phyloP scores from a whole-genome alignment of 92 coral and sea anemone genomes.

The Zoanthus solanderi region DNA sequence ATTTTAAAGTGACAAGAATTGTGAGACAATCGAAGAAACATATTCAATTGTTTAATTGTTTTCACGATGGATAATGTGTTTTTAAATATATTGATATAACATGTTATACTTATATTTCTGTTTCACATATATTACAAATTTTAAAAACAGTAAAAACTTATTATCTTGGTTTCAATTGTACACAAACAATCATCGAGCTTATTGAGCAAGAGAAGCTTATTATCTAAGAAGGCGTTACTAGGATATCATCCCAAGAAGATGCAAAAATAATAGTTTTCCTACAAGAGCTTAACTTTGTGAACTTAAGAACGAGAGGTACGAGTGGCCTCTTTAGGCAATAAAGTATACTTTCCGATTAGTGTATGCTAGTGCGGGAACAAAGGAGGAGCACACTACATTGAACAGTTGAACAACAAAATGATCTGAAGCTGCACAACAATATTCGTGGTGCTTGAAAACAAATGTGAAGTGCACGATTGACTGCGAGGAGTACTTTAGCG shows the following conservation, averaged over 20 bases:
- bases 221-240: neutral
- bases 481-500: constrained; percentile 48
- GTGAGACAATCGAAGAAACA: no score
- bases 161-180: no score
- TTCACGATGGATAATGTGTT: no score
- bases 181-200: neutral
- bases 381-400: constrained; percentile 54
- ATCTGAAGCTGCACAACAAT: constrained; percentile 34
- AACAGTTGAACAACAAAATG: constrained; percentile 43
- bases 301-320: constrained; percentile 59
- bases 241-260: neutral
- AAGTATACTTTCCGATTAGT: constrained; percentile 51
- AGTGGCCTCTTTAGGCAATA: constrained; percentile 47
- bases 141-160: no score
- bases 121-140: no score
- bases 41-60: no score
- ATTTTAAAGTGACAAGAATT: no score
- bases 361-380: constrained; percentile 60
- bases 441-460: constrained; percentile 45
- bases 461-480: constrained; percentile 43
- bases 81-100: no score
- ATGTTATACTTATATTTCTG: no score
- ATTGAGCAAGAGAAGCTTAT: neutral
- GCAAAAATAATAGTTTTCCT: neutral
- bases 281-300: neutral